Evolutionary conservation across 2,888 invertebrate species (phyloP), one percentile per base, ranked within the genome.

Genomic region (Caenorhabditis panamensis): DNA sequence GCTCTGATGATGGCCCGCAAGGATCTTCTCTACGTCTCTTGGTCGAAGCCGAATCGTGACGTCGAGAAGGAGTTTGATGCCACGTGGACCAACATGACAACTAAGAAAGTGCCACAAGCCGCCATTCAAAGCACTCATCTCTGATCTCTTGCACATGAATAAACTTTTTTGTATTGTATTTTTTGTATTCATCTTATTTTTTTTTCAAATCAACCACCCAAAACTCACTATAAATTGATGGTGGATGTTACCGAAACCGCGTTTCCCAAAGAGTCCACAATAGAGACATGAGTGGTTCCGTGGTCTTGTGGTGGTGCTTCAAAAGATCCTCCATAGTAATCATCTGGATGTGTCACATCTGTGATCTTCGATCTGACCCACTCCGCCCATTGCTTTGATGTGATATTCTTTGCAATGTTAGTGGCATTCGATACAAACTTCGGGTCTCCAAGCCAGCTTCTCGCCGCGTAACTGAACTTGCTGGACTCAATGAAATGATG

Each of bases 191-290:
- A n/a, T n/a, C n/a, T n/a, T n/a, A n/a, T n/a, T n/a, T n/a, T n/a
- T n/a, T n/a, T n/a, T n/a, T n/a, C n/a, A n/a, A n/a, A n/a, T n/a
- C n/a, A n/a, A n/a, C n/a, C n/a, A n/a, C n/a, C n/a, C n/a, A 49
- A 24, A 64, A 92, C 94, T 93, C 92, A 96, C 96, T 94, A 94
- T 79, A 93, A 93, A 91, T 96, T 96, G 24, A 96, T 93, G 0
- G 97, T 96, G 86, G 96, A 95, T 1, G 97, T 98, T 0, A 95
- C 94, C 0, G 96, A 94, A 0, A 97, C 96, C 0, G 96, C 97
- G 91, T 96, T 96, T 0, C 97, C 96, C 89, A 95, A 94, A 3
- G 77, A 75, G 67, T 91, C 91, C 28, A 97, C 91, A 56, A 97
- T 94, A 0, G 95, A 95, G 47, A 96, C 93, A 90, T 98, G 97